phyloP scores from a whole-genome alignment of 2,888 invertebrate genomes.

The Baccha elongata region DNA sequence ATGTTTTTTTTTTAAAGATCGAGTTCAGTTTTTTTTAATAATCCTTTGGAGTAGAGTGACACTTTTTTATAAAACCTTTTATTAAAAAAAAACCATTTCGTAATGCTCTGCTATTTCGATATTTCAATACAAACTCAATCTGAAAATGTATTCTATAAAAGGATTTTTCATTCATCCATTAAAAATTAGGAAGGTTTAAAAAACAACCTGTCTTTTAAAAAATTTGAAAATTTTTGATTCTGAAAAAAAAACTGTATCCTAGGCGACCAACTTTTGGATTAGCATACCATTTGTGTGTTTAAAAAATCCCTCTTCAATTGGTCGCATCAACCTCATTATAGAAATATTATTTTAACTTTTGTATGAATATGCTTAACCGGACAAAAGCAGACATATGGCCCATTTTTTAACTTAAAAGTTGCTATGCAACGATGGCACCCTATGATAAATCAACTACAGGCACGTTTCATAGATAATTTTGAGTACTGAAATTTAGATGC shows the following conservation, averaged over 20 bases:
- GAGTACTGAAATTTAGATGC: conserved; percentile 25
- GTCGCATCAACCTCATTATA: conserved; percentile 52
- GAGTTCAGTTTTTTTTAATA: conserved; percentile 63
- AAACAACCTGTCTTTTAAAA: neutral
- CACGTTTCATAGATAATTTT: conserved; percentile 38
- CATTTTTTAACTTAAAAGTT: conserved; percentile 48
- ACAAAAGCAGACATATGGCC: conserved; percentile 44
- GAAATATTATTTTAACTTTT: conserved; percentile 37
- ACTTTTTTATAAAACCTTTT: conserved; percentile 57
- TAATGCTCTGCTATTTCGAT: conserved; percentile 49
- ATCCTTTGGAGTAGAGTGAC: conserved; percentile 71
- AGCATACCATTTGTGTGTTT: neutral
- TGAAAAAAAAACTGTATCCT: conserved; percentile 1
- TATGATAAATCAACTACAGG: conserved; percentile 31
- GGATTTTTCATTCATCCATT: neutral
- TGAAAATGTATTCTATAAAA: neutral
- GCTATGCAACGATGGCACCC: conserved; percentile 52
- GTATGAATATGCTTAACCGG: neutral
- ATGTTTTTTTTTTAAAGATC: conserved; percentile 51
- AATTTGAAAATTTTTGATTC: neutral
- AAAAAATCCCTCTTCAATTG: conserved; percentile 22
- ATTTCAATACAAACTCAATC: conserved; percentile 31
- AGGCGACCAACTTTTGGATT: conserved; percentile 9
- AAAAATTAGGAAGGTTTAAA: neutral
- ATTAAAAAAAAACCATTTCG: conserved; percentile 51